Evolutionary conservation across 1,140 invertebrate genomes (phyloP), one percentile per base, ranked within the genome.

Genomic region (Acromyrmex echinatior): DNA sequence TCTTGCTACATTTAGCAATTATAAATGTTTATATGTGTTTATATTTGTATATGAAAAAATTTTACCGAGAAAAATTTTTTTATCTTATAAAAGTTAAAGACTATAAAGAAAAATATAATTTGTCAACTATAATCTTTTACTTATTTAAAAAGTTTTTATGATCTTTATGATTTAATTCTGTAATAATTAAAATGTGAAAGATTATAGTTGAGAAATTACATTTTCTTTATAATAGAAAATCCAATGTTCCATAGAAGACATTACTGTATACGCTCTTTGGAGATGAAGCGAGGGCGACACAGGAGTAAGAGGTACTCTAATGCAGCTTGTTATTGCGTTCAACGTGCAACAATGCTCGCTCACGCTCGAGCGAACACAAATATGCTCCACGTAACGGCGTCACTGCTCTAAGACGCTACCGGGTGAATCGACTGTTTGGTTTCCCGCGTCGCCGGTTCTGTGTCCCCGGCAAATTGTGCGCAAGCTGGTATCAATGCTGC

Each of bases 391-490:
- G 39, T 45, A 45, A 45, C 39, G 53, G 18, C 80, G 70, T 76
- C 70, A 28, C 39, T 62, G 56, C 70, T 84, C 56, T 84, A 84
- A 84, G 70, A 84, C 39, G 80, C 68, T 74, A 82, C 25, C 25
- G 70, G 80, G 39, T 84, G 80, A 84, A 74, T 74, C 80, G 80
- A 84, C 74, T 74, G 70, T 84, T 84, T 76, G 70, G 70, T 84
- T 76, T 84, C 70, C 63, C 80, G 70, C 80, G 39, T 76, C 68
- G 70, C 56, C 39, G 56, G 56, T 14, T 74, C 14, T 25, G 56
- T 25, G 39, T 76, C 80, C 14, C 12, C 14, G 56, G 70, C 45
- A 84, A 84, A 84, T 84, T 74, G 80, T 21, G 56, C 70, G 35
- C 53, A 51, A 82, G 35, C 35, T 14, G 58, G 74, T 63, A 84